A percentile compares a stretch with the other conserved stretches of the same genome.
These are phyloP conservation scores for Pangasius larnaudii DNA, from an alignment of 2,797 vertebrate species.

Conservation along the genomic window DNA sequence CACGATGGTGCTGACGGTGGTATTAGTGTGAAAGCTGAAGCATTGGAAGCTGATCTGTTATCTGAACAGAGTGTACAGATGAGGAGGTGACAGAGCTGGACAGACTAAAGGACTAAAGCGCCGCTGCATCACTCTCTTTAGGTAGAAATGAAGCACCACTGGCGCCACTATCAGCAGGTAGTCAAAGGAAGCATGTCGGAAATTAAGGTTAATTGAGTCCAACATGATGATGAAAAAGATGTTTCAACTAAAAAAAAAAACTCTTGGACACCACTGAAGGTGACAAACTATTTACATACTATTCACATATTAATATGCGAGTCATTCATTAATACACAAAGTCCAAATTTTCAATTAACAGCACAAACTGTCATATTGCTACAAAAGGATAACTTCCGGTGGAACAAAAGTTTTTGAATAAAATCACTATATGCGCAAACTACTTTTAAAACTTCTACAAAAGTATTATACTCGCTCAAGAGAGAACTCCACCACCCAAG, in stretches of 20 bases:
- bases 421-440: conserved; percentile 21
- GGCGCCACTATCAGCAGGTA: background rate
- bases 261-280: background rate
- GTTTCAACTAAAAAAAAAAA: background rate
- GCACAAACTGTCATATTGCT: background rate
- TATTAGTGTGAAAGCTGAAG: background rate
- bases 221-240: background rate
- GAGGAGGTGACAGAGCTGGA: background rate
- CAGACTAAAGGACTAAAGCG: background rate
- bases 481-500: conserved; percentile 23
- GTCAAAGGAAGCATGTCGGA: background rate
- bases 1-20: background rate
- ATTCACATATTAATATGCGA: too few species aligned
- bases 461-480: conserved; percentile 5
- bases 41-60: background rate
- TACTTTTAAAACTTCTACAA: conserved; percentile 12
- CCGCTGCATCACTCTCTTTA: too few species aligned
- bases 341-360: background rate
- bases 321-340: background rate
- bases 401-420: background rate
- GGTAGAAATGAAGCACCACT: background rate
- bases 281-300: background rate
- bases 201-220: background rate
- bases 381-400: background rate
- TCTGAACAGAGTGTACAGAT: background rate